phyloP scores from a whole-genome alignment of 2,888 invertebrate species.

The Gibbula magus region DNA sequence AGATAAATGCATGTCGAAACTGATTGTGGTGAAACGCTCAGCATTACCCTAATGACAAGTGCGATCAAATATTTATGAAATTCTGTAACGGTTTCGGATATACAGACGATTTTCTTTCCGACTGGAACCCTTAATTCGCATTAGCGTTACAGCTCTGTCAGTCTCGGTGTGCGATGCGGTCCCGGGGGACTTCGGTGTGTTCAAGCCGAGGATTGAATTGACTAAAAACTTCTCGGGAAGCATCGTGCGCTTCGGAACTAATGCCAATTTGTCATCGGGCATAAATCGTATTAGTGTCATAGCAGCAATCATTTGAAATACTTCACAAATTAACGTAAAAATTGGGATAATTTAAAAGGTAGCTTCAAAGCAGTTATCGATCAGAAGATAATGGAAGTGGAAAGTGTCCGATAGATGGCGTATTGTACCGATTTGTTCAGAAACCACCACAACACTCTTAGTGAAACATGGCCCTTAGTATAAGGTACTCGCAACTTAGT shows the following conservation, averaged over 20 bases:
- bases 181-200: not conserved
- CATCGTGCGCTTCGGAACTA: slow-evolving; percentile 17
- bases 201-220: slow-evolving; percentile 12
- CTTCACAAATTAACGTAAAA: slow-evolving; percentile 23
- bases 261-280: slow-evolving; percentile 22
- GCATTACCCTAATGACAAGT: slow-evolving; percentile 18
- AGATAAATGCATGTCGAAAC: slow-evolving; percentile 17
- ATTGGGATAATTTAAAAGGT: slow-evolving; percentile 21
- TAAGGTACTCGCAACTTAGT: too few relatives aligned
- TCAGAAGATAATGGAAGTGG: slow-evolving; percentile 7
- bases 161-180: not conserved
- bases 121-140: slow-evolving; percentile 15
- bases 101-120: slow-evolving; percentile 22
- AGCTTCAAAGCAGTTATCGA: slow-evolving; percentile 16
- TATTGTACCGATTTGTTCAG: too few relatives aligned
- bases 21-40: slow-evolving; percentile 14
- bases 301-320: slow-evolving; percentile 12
- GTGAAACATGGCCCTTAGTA: too few relatives aligned
- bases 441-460: too few relatives aligned
- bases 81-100: slow-evolving; percentile 22
- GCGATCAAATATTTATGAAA: slow-evolving; percentile 21
- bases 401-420: not conserved
- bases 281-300: slow-evolving; percentile 25
- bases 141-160: slow-evolving; percentile 15
- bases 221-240: slow-evolving; percentile 11